phyloP scores from a whole-genome alignment of 2,797 vertebrate species.

The Amniataba percoides region DNA sequence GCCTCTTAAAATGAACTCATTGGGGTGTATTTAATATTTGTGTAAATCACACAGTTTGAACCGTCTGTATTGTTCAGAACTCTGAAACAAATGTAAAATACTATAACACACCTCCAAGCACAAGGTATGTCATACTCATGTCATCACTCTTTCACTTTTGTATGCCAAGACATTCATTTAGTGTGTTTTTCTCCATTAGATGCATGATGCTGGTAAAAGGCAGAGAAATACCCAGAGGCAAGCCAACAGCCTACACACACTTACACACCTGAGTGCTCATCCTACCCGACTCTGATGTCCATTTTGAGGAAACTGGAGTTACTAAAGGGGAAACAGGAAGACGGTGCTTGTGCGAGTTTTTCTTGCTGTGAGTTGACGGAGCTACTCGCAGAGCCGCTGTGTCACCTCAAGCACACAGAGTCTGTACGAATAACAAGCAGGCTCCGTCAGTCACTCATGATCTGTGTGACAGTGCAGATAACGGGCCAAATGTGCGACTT shows the following conservation, averaged over 20 bases:
- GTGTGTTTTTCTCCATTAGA: too few relatives aligned
- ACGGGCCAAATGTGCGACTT: slow-evolving; percentile 17
- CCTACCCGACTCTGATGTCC: slow-evolving; percentile 24
- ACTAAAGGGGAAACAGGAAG: neutral
- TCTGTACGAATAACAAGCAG: slow-evolving; percentile 27
- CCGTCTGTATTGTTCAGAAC: neutral
- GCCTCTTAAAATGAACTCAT: neutral
- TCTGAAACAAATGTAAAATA: neutral
- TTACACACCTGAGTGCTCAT: neutral
- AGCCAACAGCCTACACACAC: slow-evolving; percentile 4
- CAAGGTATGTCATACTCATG: neutral
- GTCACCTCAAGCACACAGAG: slow-evolving; percentile 24
- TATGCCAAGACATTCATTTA: neutral
- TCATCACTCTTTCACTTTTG: slow-evolving; percentile 1
- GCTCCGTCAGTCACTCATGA: slow-evolving; percentile 17
- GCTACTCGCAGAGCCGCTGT: slow-evolving; percentile 28
- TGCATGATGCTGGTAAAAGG: slow-evolving; percentile 11
- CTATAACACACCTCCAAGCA: neutral
- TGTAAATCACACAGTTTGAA: neutral
- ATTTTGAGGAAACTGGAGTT: slow-evolving; percentile 9
- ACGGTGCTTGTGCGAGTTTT: neutral
- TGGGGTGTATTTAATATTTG: neutral
- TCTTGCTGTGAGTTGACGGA: slow-evolving; percentile 20
- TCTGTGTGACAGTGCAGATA: slow-evolving; percentile 6
- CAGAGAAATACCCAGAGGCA: slow-evolving; percentile 10